Conservation (phyloP, 2,113 vertebrate species). For the Erinaceus europaeus region DNA sequence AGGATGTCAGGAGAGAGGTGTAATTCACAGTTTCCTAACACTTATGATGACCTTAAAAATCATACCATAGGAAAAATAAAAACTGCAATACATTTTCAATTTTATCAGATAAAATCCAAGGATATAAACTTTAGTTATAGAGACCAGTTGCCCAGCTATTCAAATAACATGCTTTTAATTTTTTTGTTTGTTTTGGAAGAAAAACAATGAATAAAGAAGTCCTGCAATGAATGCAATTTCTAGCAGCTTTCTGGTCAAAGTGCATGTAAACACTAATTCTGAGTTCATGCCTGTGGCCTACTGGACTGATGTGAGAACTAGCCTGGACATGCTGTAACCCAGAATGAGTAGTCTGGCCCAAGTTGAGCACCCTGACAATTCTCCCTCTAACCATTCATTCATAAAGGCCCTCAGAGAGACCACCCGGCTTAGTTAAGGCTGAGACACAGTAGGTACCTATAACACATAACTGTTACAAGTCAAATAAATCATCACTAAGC, state of each 20-base stretch:
- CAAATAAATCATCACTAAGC: neutral
- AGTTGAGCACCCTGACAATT: neutral
- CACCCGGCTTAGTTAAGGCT: neutral
- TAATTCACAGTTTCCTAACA: neutral
- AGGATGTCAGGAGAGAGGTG: neutral
- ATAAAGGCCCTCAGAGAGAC: neutral
- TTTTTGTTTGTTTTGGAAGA: neutral
- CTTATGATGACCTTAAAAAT: constrained; percentile 24
- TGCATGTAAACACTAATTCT: neutral
- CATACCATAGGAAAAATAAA: neutral
- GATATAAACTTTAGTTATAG: neutral
- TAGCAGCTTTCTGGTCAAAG: neutral
- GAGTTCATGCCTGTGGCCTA: neutral
- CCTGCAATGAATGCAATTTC: neutral
- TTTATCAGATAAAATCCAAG: too few species aligned
- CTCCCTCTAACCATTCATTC: neutral
- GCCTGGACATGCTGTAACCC: neutral
- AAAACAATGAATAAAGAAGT: neutral
- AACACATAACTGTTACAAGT: too few species aligned
- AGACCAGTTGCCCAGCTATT: neutral
- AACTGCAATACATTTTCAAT: neutral
- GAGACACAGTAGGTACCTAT: neutral
- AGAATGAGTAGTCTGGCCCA: neutral
- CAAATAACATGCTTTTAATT: neutral
- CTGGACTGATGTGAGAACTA: neutral